These are phyloP conservation scores for Gonioctena quinquepunctata DNA, from an alignment of 1,140 invertebrate genomes.

Conservation along the genomic window DNA sequence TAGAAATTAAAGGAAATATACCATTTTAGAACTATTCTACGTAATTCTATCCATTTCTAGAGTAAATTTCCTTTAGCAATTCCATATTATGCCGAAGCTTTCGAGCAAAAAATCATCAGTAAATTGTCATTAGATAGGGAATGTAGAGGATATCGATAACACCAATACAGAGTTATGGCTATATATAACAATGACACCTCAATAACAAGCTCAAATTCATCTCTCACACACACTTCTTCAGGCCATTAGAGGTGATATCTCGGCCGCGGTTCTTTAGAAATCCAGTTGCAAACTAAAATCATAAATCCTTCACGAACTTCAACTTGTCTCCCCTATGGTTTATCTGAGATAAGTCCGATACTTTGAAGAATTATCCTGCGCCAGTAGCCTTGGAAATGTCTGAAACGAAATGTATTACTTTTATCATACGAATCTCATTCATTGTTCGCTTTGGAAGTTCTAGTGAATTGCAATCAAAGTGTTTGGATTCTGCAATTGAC, in stretches of 20 bases:
- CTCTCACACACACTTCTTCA: background rate
- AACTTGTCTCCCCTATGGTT: slow-evolving; percentile 4
- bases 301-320: slow-evolving; percentile 20
- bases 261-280: background rate
- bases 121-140: too few relatives aligned
- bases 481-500: too few relatives aligned
- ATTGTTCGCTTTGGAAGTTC: background rate
- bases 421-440: background rate
- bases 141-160: too few relatives aligned
- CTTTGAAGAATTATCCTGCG: slow-evolving; percentile 10
- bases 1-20: too few relatives aligned
- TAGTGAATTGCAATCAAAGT: background rate
- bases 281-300: slow-evolving; percentile 13
- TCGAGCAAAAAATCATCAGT: too few relatives aligned
- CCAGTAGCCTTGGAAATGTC: slow-evolving; percentile 9
- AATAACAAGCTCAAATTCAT: background rate
- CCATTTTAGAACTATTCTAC: too few relatives aligned
- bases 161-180: too few relatives aligned
- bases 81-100: too few relatives aligned
- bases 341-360: slow-evolving; percentile 20
- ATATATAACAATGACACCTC: background rate
- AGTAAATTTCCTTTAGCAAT: too few relatives aligned
- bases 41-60: too few relatives aligned
- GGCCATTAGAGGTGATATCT: background rate
- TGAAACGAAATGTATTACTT: slow-evolving; percentile 12